Conservation (phyloP, 2,888 invertebrate genomes). For the Drosophila acutilabella region DNA sequence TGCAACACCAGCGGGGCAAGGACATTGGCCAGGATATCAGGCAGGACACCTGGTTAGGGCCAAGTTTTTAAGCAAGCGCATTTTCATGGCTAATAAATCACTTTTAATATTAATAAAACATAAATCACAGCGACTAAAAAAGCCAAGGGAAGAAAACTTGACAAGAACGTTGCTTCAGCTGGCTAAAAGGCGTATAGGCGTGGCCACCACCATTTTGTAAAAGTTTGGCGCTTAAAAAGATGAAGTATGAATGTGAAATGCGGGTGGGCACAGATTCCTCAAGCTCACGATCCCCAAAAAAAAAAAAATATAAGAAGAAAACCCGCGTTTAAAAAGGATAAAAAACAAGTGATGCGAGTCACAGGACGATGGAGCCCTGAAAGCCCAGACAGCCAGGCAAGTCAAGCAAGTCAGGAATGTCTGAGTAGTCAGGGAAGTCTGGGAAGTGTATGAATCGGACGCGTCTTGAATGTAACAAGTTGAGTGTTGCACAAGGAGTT, state of each 20-base stretch:
- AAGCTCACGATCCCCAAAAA: slow-evolving; percentile 9
- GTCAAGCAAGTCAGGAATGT: neutral
- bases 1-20: slow-evolving; percentile 42
- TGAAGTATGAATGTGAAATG: slow-evolving; percentile 24
- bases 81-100: slow-evolving; percentile 82
- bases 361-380: neutral
- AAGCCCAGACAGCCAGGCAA: neutral
- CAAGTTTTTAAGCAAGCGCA: slow-evolving; percentile 56
- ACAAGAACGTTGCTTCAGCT: slow-evolving; percentile 25
- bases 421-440: neutral
- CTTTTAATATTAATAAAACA: slow-evolving; percentile 83
- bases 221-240: slow-evolving; percentile 25
- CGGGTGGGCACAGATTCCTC: slow-evolving; percentile 19
- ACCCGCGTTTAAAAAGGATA: slow-evolving; percentile 2
- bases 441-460: slow-evolving; percentile 19
- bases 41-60: slow-evolving; percentile 23
- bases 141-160: slow-evolving; percentile 35
- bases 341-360: slow-evolving; percentile 6
- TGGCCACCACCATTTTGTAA: neutral
- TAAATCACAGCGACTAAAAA: slow-evolving; percentile 76
- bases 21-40: slow-evolving; percentile 25
- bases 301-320: neutral
- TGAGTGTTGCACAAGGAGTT: slow-evolving; percentile 18
- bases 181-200: neutral
- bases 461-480: slow-evolving; percentile 22